Percentiles rank a stretch among this genome's conserved stretches.
Evolutionary conservation across 2,797 vertebrate genomes (phyloP).

Genomic region (Acomys russatus): DNA sequence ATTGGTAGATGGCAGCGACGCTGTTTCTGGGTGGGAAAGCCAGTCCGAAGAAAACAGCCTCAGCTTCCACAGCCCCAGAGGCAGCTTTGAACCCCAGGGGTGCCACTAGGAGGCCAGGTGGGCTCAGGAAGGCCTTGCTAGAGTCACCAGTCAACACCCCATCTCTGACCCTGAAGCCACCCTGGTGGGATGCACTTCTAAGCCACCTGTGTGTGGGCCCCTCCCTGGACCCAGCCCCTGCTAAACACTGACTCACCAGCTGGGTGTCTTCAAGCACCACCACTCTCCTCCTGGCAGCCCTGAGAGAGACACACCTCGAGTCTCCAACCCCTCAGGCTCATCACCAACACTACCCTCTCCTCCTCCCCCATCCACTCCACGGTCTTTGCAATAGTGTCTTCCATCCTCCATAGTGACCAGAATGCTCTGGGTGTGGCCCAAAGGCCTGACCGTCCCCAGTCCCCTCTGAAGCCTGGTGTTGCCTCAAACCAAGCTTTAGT

Average conservation of each 20-base stretch:
- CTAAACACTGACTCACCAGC: fast-evolving
- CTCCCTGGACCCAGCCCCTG: neutral
- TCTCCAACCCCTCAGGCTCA: neutral
- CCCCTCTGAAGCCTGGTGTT: constrained; percentile 48
- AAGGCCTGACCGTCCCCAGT: neutral
- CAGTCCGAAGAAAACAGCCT: neutral
- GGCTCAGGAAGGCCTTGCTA: neutral
- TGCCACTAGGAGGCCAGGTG: neutral
- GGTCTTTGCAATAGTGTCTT: neutral
- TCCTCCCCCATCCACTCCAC: neutral
- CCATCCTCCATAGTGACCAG: neutral
- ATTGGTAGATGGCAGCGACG: fast-evolving
- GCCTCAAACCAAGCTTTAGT: constrained; percentile 2
- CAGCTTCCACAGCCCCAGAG: neutral
- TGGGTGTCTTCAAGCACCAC: too few species aligned
- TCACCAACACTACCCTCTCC: neutral
- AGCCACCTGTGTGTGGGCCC: neutral
- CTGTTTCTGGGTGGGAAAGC: neutral
- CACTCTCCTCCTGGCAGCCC: neutral
- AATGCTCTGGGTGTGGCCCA: neutral
- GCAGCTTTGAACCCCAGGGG: neutral
- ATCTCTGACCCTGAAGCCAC: fast-evolving
- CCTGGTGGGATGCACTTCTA: fast-evolving
- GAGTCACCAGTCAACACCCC: neutral
- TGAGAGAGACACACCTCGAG: neutral